Base-by-base conservation (phyloP, 2,797 vertebrate species). In the Neosilurus mollespiculum region DNA sequence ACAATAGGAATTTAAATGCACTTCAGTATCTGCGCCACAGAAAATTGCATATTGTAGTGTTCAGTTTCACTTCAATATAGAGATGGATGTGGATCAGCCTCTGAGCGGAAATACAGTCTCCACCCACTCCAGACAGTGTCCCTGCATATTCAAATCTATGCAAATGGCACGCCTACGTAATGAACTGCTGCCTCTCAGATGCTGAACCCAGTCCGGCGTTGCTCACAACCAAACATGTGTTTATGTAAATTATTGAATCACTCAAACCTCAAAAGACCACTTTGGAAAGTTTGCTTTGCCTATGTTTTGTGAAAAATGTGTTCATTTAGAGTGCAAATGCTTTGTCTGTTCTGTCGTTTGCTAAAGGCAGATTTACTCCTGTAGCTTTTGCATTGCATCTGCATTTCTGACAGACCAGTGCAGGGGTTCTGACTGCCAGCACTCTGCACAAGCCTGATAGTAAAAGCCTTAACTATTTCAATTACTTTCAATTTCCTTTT, bases 101-200 rank as follows among this genome's bases (percentile, higher is more conserved):
- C 84, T 88, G 75, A 89, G 87, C 82, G 56, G 80, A 83, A 71
- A 81, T 54, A 56, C 73, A 83, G 79, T 81, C 79, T 80, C 76
- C 83, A 78, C 81, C 77, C 67, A 80, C 67, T 88, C 89, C 86
- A 84, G 90, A 83, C 78, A 62, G 73, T 80, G 87, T 86, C 88
- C 87, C 86, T 88, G 87, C 87, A 92, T 89, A 92, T 93, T 92
- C 76, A 91, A 91, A 91, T 91, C 18, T 89, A 92, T 93, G 90
- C 89, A 94, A 94, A 93, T 91, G 84, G 54, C 18, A 86, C 90
- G 89, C 91, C 90, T 88, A 91, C 89, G 83, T 88, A 91, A 88
- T 88, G 88, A 86, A 83, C 81, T 86, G 87, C 87, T 87, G 82
- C 81, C 87, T 83, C 87, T 91, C 84, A 81, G 83, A 86, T 84